Evolutionary conservation across 1,140 invertebrate species (phyloP).

Genomic region (Ctenoplectra terminalis): DNA sequence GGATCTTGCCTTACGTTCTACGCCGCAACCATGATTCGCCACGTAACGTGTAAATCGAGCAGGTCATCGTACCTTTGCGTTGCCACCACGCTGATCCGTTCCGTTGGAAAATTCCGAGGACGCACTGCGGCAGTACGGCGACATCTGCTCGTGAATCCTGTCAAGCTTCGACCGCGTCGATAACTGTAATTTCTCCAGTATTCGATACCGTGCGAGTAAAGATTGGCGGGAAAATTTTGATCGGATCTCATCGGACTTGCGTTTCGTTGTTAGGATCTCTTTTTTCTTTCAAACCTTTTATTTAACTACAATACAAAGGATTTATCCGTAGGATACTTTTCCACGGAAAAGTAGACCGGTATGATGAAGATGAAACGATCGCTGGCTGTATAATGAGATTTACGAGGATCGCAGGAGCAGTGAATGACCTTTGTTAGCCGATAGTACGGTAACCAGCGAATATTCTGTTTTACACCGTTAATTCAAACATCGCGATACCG

Average conservation of each 20-base stretch:
- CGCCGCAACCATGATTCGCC: slow-evolving; percentile 58
- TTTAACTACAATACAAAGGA: not conserved
- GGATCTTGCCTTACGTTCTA: slow-evolving; percentile 61
- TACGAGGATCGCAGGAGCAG: not conserved
- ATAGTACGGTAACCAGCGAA: not conserved
- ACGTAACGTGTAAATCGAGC: slow-evolving; percentile 63
- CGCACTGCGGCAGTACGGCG: not conserved
- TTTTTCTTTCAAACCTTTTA: not conserved
- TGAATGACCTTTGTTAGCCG: not conserved
- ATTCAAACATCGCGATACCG: slow-evolving; percentile 58
- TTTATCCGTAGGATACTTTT: not conserved
- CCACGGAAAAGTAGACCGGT: not conserved
- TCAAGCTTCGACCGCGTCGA: not conserved
- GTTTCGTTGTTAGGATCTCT: not conserved
- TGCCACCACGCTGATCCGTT: slow-evolving; percentile 22
- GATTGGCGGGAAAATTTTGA: not conserved
- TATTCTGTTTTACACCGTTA: not conserved
- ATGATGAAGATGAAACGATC: not conserved
- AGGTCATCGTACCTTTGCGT: slow-evolving; percentile 69
- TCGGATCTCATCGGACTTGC: not conserved
- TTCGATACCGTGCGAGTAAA: not conserved
- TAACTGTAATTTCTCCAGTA: not conserved
- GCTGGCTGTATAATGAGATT: not conserved
- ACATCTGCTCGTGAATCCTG: not conserved
- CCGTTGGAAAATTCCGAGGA: slow-evolving; percentile 24